Evolutionary conservation across 2,797 vertebrate genomes (phyloP).

Genomic region (Nannoperca australis): DNA sequence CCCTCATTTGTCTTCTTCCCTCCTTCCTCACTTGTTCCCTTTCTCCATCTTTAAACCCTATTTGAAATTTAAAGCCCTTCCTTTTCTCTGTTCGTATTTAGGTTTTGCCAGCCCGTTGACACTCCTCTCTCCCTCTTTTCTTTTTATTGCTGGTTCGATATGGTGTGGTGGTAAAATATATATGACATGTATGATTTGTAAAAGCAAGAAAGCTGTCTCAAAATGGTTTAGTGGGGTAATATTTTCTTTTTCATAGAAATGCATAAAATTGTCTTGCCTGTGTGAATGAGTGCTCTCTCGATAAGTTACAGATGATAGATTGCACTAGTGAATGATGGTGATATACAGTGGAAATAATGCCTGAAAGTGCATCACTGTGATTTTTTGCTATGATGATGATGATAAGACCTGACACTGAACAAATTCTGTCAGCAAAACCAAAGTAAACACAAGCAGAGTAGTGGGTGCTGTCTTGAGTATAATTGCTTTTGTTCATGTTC

Average conservation of each 20-base stretch:
- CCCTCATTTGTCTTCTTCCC: constrained; percentile 49
- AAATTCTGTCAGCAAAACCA: constrained; percentile 40
- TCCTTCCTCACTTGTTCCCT: constrained; percentile 11
- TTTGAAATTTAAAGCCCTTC: constrained; percentile 35
- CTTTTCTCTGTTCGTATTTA: constrained; percentile 30
- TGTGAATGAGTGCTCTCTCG: constrained; percentile 21
- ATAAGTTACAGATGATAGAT: constrained; percentile 41
- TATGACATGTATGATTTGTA: constrained; percentile 28
- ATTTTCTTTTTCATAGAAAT: constrained; percentile 17
- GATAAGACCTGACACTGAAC: constrained; percentile 20
- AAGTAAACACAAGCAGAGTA: constrained; percentile 33
- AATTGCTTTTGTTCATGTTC: background rate
- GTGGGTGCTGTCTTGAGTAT: constrained; percentile 6
- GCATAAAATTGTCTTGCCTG: constrained; percentile 26
- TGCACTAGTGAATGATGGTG: constrained; percentile 23
- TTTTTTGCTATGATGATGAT: constrained; percentile 17
- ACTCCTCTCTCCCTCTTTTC: background rate
- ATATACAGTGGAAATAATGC: constrained; percentile 26
- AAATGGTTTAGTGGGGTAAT: constrained; percentile 39
- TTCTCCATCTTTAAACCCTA: constrained; percentile 28
- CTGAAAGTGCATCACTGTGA: constrained; percentile 29
- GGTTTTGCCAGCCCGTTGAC: background rate
- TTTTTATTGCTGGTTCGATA: constrained; percentile 3
- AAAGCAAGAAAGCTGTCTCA: constrained; percentile 35
- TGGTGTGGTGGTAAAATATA: constrained; percentile 28